phyloP scores from a whole-genome alignment of 2,113 vertebrate genomes.

The Pygoscelis antarcticus region DNA sequence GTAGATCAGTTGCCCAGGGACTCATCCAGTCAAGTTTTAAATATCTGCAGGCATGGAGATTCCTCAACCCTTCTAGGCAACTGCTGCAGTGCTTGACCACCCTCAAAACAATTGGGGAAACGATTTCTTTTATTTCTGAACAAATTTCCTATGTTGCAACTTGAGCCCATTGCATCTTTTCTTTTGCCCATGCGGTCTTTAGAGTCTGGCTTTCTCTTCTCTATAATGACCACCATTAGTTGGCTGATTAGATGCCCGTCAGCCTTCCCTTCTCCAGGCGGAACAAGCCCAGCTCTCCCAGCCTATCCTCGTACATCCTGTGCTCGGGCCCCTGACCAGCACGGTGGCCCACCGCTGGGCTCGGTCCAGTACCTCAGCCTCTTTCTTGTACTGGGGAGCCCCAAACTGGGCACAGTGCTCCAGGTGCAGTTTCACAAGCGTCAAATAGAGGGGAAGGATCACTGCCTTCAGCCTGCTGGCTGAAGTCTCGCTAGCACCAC shows the following conservation, averaged over 20 bases:
- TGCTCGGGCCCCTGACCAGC: background rate
- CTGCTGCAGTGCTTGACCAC: background rate
- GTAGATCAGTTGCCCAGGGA: background rate
- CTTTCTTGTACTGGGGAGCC: background rate
- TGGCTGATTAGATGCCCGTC: background rate
- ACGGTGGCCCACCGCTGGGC: rapidly evolving
- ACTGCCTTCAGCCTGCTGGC: background rate
- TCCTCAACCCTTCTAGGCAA: background rate
- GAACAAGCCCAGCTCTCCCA: background rate
- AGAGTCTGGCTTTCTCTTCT: background rate
- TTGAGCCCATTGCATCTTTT: background rate
- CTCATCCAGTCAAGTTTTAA: background rate
- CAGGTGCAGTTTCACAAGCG: background rate
- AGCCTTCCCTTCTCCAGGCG: background rate
- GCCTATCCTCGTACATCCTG: too few species aligned
- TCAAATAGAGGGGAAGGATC: background rate
- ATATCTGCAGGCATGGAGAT: background rate
- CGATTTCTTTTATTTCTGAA: background rate
- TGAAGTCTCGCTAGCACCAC: background rate
- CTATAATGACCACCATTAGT: background rate
- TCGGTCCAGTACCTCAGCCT: background rate
- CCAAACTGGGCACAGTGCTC: background rate
- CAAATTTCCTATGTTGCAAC: background rate
- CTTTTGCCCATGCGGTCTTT: background rate
- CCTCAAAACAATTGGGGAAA: background rate